These are phyloP conservation scores for Poeciliopsis paucimaculata DNA, from an alignment of 2,797 vertebrate species.

Conservation along the genomic window DNA sequence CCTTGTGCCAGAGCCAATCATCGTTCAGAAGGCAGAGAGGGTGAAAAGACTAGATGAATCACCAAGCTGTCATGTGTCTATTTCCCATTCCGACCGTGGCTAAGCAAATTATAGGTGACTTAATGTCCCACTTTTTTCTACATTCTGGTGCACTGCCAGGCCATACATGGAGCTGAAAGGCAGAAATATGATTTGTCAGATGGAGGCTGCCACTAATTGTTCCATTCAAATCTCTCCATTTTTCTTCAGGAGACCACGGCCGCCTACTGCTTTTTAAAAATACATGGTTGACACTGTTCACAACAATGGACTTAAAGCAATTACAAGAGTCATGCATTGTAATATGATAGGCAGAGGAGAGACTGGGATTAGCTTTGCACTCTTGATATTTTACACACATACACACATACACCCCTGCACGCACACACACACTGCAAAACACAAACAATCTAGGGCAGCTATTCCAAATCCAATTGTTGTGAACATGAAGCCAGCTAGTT, in stretches of 20 bases:
- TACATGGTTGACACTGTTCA: slow-evolving; percentile 50
- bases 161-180: slow-evolving; percentile 71
- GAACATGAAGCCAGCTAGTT: slow-evolving; percentile 81
- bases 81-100: slow-evolving; percentile 69
- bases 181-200: slow-evolving; percentile 68
- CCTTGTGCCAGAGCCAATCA: slow-evolving; percentile 73
- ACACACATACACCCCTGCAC: slow-evolving; percentile 45
- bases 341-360: slow-evolving; percentile 64
- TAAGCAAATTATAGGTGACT: slow-evolving; percentile 80
- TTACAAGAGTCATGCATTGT: slow-evolving; percentile 70
- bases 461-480: slow-evolving; percentile 83
- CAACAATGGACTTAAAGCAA: slow-evolving; percentile 60
- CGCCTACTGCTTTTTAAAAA: slow-evolving; percentile 58
- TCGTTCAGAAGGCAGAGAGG: slow-evolving; percentile 54
- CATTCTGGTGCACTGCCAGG: slow-evolving; percentile 64
- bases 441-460: slow-evolving; percentile 82
- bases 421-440: slow-evolving; percentile 61
- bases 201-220: slow-evolving; percentile 72
- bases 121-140: slow-evolving; percentile 61
- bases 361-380: slow-evolving; percentile 65
- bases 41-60: slow-evolving; percentile 72
- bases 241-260: slow-evolving; percentile 46
- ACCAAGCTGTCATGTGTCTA: slow-evolving; percentile 74
- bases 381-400: slow-evolving; percentile 51
- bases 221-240: slow-evolving; percentile 59